Conservation (phyloP, 2,888 invertebrate genomes). For the Ormyrus rosae region DNA sequence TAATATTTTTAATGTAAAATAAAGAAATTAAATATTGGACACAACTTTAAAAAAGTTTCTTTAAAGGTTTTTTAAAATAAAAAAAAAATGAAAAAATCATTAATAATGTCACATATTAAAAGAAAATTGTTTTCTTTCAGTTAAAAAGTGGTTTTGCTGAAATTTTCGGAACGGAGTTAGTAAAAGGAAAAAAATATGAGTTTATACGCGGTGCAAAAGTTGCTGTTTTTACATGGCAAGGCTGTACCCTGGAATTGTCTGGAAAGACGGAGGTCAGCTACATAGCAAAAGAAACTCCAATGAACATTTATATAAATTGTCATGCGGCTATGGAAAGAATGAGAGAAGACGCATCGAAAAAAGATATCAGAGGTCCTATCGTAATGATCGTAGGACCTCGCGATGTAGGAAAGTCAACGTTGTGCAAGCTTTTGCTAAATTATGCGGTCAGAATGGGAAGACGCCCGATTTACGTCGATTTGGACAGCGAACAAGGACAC, state of each 20-base stretch:
- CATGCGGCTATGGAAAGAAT: constrained; percentile 96
- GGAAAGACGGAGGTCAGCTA: constrained; percentile 96
- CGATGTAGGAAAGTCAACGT: constrained; percentile 97
- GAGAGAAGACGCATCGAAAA: constrained; percentile 87
- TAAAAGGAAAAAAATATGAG: constrained; percentile 93
- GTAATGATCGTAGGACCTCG: constrained; percentile 95
- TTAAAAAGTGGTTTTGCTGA: constrained; percentile 94
- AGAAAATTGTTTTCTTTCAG: constrained; percentile 75
- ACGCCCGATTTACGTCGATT: constrained; percentile 93
- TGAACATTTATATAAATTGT: constrained; percentile 96
- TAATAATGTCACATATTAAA: background rate
- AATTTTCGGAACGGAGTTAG: constrained; percentile 96
- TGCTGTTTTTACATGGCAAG: constrained; percentile 97
- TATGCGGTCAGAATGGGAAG: constrained; percentile 95
- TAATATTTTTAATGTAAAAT: background rate
- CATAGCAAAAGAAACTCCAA: constrained; percentile 96
- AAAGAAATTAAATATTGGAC: too few species aligned
- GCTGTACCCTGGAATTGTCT: constrained; percentile 89
- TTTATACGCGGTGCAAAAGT: constrained; percentile 94
- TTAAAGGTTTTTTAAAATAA: background rate
- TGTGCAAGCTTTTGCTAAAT: constrained; percentile 92
- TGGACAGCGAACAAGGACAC: constrained; percentile 96
- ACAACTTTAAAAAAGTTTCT: background rate
- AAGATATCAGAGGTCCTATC: constrained; percentile 86
- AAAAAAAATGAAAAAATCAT: constrained; percentile 6